These are phyloP conservation scores for Diachasmimorpha longicaudata DNA, from an alignment of 1,140 invertebrate species.

Conservation along the genomic window DNA sequence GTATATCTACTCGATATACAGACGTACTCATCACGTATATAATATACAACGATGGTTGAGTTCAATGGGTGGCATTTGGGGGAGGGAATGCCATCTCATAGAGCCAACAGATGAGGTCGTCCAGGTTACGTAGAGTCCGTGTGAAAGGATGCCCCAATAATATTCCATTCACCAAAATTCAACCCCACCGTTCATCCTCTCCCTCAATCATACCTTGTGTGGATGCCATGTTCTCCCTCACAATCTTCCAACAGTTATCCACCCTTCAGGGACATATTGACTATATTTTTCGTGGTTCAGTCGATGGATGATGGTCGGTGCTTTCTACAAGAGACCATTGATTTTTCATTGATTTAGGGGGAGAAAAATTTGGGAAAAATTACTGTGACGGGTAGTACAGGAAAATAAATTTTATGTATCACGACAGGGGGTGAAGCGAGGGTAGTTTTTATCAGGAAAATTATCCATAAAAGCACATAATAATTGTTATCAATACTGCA, in stretches of 20 bases:
- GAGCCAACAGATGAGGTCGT: constrained; percentile 62
- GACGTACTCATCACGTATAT: constrained; percentile 30
- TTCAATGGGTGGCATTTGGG: constrained; percentile 62
- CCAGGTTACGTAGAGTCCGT: constrained; percentile 62
- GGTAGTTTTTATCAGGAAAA: too few relatives aligned
- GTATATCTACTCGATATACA: constrained; percentile 21
- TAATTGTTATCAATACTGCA: too few relatives aligned
- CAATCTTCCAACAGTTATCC: background rate
- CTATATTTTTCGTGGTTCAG: constrained; percentile 15
- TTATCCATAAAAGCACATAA: too few relatives aligned
- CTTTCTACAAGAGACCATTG: background rate
- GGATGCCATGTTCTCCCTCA: background rate
- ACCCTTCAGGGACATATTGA: background rate
- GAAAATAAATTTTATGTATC: too few relatives aligned
- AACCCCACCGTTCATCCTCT: constrained; percentile 26
- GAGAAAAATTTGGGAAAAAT: too few relatives aligned
- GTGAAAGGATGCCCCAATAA: constrained; percentile 66
- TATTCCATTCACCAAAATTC: constrained; percentile 61
- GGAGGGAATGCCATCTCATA: constrained; percentile 57
- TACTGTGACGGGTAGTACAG: too few relatives aligned
- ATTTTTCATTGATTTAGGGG: background rate
- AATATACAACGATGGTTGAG: constrained; percentile 42
- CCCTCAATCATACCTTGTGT: background rate
- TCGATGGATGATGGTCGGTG: background rate
- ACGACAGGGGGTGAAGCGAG: too few relatives aligned